Base-by-base conservation (phyloP, 2,797 vertebrate genomes). In the Lepidocolaptes lacrymiger region DNA sequence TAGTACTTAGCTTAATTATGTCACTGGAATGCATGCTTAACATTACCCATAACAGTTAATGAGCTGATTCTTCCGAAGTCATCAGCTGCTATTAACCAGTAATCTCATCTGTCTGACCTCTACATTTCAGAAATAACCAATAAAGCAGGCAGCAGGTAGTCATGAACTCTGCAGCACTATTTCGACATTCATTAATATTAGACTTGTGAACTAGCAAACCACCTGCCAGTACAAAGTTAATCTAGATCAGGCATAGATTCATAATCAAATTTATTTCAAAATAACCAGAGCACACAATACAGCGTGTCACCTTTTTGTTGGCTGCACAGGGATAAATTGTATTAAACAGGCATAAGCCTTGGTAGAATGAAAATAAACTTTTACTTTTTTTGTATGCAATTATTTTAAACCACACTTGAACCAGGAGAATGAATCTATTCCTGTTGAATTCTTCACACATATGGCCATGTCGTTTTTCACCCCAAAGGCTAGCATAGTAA, bases 1-100 rank as follows among this genome's bases (percentile, higher is more conserved):
- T 72, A 62, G 49, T 59, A 88, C 56, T 91, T 89, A 64, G 61
- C 52, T 93, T 92, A 95, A 96, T 93, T 92, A 85, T 85, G 37
- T 59, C 58, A 41, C 44, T 63, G 82, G 74, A 95, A 91, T 81
- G 79, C n/a, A 52, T 17, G 32, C 56, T 89, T 88, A 89, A 91
- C 66, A 21, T 89, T 76, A 52, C 32, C 77, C 61, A 62, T 87
- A 95, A 86, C 5, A 63, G 59, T 73, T 94, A 97, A 95, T 86
- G 94, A 96, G 51, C 89, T 86, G 79, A 56, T 81, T 93, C 66
- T 81, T 93, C 66, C 69, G 41, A 87, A 91, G 80, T 88, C 91
- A 91, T 81, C 73, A 92, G 48, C 66, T 84, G 51, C 71, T 71
- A 79, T 94, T 94, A 84, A 74, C 39, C 63, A 66, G 58, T 55